Conservation (phyloP, 2,888 invertebrate genomes). For the Tortricodes alternella region DNA sequence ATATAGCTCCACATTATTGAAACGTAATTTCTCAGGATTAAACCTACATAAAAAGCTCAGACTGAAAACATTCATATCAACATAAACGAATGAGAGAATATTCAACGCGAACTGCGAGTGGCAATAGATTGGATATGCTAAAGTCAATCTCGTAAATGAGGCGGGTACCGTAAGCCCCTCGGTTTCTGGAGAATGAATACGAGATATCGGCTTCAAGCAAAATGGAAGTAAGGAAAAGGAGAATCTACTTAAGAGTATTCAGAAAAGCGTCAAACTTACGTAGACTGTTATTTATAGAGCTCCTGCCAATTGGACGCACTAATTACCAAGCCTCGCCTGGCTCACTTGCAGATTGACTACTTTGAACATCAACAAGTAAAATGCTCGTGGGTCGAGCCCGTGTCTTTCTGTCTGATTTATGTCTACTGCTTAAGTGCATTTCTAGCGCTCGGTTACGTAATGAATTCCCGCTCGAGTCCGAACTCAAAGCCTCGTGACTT, state of each 20-base stretch:
- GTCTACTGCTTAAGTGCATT: slow-evolving; percentile 17
- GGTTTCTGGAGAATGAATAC: slow-evolving; percentile 26
- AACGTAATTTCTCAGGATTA: not conserved
- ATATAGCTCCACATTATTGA: not conserved
- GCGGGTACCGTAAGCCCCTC: slow-evolving; percentile 29
- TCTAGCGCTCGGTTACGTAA: slow-evolving; percentile 23
- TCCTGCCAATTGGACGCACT: slow-evolving; percentile 49
- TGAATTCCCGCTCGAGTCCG: slow-evolving; percentile 21
- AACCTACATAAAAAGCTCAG: not conserved
- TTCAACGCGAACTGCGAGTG: slow-evolving; percentile 23
- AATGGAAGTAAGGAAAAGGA: slow-evolving; percentile 28
- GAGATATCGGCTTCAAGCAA: slow-evolving; percentile 22
- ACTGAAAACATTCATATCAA: slow-evolving; percentile 16
- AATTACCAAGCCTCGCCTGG: slow-evolving; percentile 53
- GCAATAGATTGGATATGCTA: slow-evolving; percentile 31
- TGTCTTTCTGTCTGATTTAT: slow-evolving; percentile 19
- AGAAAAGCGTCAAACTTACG: slow-evolving; percentile 39
- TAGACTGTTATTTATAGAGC: slow-evolving; percentile 54
- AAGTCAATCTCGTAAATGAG: slow-evolving; percentile 31
- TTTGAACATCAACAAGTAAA: slow-evolving; percentile 40
- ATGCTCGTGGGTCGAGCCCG: slow-evolving; percentile 9
- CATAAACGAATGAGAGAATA: slow-evolving; percentile 11
- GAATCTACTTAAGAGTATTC: slow-evolving; percentile 13
- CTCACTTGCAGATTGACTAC: slow-evolving; percentile 45
- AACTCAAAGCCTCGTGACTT: slow-evolving; percentile 12